These are phyloP conservation scores for Bacillus rossius DNA, from an alignment of 1,140 invertebrate species.

Conservation along the genomic window DNA sequence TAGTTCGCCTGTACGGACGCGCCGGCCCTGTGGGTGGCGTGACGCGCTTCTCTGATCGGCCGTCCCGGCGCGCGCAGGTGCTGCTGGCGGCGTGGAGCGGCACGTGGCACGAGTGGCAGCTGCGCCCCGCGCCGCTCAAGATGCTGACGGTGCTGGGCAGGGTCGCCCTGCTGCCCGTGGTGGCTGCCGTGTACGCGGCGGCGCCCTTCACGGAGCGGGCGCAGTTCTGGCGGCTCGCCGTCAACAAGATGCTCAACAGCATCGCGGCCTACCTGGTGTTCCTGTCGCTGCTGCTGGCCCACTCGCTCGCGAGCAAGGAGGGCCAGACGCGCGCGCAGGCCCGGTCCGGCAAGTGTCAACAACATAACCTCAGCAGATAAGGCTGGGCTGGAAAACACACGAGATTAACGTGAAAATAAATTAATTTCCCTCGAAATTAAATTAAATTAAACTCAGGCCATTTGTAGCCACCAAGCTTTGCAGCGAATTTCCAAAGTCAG, in stretches of 20 bases:
- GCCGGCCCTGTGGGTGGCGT: too few relatives aligned
- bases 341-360: slow-evolving; percentile 37
- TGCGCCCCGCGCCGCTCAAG: slow-evolving; percentile 36
- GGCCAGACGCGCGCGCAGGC: slow-evolving; percentile 48
- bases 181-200: slow-evolving; percentile 41
- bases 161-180: slow-evolving; percentile 42
- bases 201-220: slow-evolving; percentile 40
- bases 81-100: slow-evolving; percentile 48
- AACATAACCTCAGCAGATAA: too few relatives aligned
- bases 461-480: too few relatives aligned
- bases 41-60: too few relatives aligned
- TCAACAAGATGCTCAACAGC: slow-evolving; percentile 53
- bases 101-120: slow-evolving; percentile 49
- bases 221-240: slow-evolving; percentile 43
- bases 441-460: too few relatives aligned
- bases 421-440: too few relatives aligned
- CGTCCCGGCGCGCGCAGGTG: slow-evolving; percentile 20
- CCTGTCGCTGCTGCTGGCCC: slow-evolving; percentile 50
- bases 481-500: too few relatives aligned
- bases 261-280: slow-evolving; percentile 57
- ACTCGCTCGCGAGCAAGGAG: slow-evolving; percentile 50
- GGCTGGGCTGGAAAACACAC: too few relatives aligned
- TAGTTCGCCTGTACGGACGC: too few relatives aligned
- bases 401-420: too few relatives aligned
- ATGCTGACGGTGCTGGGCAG: slow-evolving; percentile 36